Conservation (phyloP, 1,140 invertebrate genomes). For the Drosophila micromelanica region DNA sequence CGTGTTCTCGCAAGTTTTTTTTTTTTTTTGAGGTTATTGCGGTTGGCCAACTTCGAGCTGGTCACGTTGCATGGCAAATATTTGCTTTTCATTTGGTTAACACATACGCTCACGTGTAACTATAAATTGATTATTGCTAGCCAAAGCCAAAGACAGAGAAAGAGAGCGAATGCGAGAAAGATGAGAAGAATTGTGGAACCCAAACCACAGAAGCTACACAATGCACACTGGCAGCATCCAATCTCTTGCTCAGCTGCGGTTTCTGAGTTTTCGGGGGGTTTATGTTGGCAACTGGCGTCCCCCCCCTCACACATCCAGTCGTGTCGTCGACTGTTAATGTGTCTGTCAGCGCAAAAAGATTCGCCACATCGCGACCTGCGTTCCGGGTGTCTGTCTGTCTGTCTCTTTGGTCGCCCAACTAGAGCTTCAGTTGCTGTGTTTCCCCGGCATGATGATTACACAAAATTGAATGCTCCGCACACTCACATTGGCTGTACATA, state of each 20-base stretch:
- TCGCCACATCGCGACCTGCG: constrained; percentile 63
- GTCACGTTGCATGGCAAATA: constrained; percentile 69
- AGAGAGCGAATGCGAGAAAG: background rate
- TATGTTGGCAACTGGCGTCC: background rate
- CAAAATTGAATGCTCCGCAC: constrained; percentile 73
- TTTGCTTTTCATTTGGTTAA: constrained; percentile 76
- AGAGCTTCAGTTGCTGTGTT: constrained; percentile 3
- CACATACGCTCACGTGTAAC: constrained; percentile 43
- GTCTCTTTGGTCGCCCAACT: constrained; percentile 7
- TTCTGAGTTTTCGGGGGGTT: constrained; percentile 13
- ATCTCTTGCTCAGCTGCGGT: constrained; percentile 30
- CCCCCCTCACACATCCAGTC: constrained; percentile 9
- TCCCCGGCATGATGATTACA: constrained; percentile 63
- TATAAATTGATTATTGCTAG: constrained; percentile 75
- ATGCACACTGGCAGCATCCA: constrained; percentile 21
- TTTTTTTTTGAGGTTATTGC: too few species aligned
- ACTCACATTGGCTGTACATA: constrained; percentile 37
- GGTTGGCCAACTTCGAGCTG: constrained; percentile 23
- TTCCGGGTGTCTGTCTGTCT: too few species aligned
- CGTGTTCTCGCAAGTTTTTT: constrained; percentile 41
- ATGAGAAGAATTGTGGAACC: background rate
- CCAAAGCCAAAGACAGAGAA: constrained; percentile 28
- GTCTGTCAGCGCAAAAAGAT: constrained; percentile 63
- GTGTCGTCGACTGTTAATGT: constrained; percentile 51
- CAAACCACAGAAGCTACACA: constrained; percentile 48